Evolutionary conservation across 2,888 invertebrate genomes (phyloP), one percentile per base, ranked within the genome.

Genomic region (Caenorhabditis zanzibari): DNA sequence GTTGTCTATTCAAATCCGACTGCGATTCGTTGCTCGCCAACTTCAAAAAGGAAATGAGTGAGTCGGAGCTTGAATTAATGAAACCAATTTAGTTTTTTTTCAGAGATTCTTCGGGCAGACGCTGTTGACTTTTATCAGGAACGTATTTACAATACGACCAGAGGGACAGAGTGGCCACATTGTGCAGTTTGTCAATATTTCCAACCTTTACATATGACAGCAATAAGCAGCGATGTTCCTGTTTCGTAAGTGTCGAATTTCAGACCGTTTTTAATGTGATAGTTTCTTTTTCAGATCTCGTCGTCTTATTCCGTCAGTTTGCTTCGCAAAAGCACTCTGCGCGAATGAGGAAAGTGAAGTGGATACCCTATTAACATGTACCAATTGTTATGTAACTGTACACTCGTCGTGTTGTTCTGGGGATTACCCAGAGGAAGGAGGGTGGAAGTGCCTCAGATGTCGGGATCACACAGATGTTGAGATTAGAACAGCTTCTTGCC

Each of bases 111-210:
- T 16, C 82, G 93, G 93, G 91, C 93, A 19, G 87, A 89, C 75
- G 91, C 93, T 52, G 84, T 91, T 2, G 92, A 93, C 14, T 92
- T 94, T 88, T 84, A 54, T 26, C 69, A 61, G 22, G 89, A 89
- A 64, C 71, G 75, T 16, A 52, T 66, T 28, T 63, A 68, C 69
- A 87, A 88, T 44, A 12, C 47, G n/a, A 44, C 24, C 12, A 61
- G 41, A 35, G 44, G 54, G 0, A 16, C 12, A 0, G 72, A 92
- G 52, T 92, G 93, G 66, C 92, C 93, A n/a, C 95, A 95, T 58
- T 86, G 95, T 92, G 93, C 94, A 14, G 92, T 95, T 16, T 95
- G 95, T 89, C 93, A 93, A 5, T 93, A 94, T 12, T 94, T 95
- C 91, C 84, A 84, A 72, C 84, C 84, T 22, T 14, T 9, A 4